A percentile compares a stretch with the other conserved stretches of the same genome.
These are phyloP conservation scores for Chionomys nivalis DNA, from an alignment of 2,113 vertebrate species.

Conservation along the genomic window DNA sequence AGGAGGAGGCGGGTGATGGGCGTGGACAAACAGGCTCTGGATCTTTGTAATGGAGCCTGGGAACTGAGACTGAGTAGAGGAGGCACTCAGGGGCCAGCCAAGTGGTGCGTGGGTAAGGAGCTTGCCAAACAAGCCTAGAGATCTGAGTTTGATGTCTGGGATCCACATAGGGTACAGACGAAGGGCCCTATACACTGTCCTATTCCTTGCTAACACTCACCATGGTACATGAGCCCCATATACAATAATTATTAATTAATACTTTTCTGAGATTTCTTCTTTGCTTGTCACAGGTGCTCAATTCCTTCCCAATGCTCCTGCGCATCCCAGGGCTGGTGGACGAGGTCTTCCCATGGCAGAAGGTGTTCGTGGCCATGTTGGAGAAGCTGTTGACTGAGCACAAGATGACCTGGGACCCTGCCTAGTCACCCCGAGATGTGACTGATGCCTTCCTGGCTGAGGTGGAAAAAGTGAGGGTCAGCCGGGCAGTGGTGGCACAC, in stretches of 20 bases:
- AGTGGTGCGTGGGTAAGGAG: neutral
- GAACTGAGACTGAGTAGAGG: neutral
- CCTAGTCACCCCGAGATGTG: neutral
- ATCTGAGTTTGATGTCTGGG: no score
- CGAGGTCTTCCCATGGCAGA: neutral
- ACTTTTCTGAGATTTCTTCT: neutral
- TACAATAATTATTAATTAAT: neutral
- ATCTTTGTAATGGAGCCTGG: neutral
- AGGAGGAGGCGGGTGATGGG: neutral
- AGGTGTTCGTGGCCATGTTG: neutral
- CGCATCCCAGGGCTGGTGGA: neutral
- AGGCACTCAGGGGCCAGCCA: neutral
- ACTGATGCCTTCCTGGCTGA: neutral
- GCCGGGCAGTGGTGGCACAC: no score
- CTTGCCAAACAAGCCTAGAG: neutral
- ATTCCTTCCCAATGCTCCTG: neutral
- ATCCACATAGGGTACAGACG: neutral
- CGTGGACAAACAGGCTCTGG: no score
- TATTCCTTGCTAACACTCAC: neutral
- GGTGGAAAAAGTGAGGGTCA: neutral
- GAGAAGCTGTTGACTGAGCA: neutral
- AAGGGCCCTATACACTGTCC: neutral
- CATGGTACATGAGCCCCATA: neutral
- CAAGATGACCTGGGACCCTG: neutral
- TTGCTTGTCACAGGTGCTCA: neutral